Conservation (phyloP, 1,140 invertebrate genomes). For the Lethrus apterus region DNA sequence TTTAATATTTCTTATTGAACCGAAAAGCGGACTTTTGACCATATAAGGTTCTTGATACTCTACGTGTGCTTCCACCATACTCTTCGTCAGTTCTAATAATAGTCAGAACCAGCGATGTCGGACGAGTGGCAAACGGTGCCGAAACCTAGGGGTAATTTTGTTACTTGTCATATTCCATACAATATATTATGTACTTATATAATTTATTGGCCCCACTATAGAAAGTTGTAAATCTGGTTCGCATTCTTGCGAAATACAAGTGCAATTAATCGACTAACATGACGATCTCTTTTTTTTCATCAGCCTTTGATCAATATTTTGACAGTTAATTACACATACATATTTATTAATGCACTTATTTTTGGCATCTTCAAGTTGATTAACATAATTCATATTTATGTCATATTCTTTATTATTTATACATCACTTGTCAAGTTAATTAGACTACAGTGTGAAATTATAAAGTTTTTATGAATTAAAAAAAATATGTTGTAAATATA, state of each 20-base stretch:
- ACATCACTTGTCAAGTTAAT: too few relatives aligned
- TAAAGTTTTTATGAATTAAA: conserved; percentile 1
- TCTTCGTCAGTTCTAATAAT: conserved; percentile 20
- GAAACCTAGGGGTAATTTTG: conserved; percentile 25
- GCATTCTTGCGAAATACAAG: background rate
- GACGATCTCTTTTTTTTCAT: too few relatives aligned
- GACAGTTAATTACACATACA: conserved; percentile 3
- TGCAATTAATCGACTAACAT: conserved; percentile 6
- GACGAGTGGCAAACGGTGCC: conserved; percentile 17
- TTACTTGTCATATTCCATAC: conserved; percentile 6
- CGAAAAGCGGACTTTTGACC: conserved; percentile 12
- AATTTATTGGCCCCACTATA: conserved; percentile 15
- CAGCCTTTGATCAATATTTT: too few relatives aligned
- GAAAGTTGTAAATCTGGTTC: conserved; percentile 19
- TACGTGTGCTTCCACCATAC: conserved; percentile 13
- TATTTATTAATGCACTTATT: too few relatives aligned
- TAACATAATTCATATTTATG: too few relatives aligned
- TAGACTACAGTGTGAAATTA: too few relatives aligned
- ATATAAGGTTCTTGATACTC: conserved; percentile 16
- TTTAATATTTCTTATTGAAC: too few relatives aligned
- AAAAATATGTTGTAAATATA: background rate
- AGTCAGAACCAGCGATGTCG: conserved; percentile 16
- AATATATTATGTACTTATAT: background rate
- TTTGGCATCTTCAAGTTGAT: too few relatives aligned
- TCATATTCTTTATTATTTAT: too few relatives aligned